Evolutionary conservation across 2,113 vertebrate species (phyloP).

Genomic region (Dasyprocta punctata): DNA sequence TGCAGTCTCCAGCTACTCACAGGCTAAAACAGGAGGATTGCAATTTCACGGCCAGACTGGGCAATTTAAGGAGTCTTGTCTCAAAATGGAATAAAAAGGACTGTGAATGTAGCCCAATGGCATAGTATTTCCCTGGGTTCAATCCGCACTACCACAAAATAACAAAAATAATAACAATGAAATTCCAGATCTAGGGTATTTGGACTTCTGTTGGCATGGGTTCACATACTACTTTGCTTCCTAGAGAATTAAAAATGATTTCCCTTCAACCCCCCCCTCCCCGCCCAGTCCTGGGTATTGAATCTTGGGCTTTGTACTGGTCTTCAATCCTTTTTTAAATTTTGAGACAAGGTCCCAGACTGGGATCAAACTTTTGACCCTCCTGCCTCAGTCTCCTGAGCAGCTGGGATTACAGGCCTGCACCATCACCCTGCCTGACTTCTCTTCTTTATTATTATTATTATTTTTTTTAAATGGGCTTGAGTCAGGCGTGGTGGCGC

Average conservation of each 20-base stretch:
- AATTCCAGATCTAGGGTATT: neutral
- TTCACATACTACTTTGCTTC: neutral
- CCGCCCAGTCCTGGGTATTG: neutral
- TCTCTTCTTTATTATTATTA: constrained; percentile 27
- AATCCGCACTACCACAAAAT: neutral
- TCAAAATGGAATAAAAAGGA: neutral
- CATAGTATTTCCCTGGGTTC: neutral
- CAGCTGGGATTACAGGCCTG: neutral
- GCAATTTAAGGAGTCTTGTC: neutral
- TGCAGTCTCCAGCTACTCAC: neutral
- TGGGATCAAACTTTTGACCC: neutral
- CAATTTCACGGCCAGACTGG: neutral
- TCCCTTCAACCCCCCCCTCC: neutral
- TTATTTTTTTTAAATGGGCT: neutral
- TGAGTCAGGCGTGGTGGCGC: no score
- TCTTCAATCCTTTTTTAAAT: neutral
- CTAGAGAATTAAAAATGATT: neutral
- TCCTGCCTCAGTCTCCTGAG: neutral
- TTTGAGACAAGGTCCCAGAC: neutral
- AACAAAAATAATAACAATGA: neutral
- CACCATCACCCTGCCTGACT: neutral
- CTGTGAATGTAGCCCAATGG: neutral
- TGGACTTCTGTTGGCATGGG: neutral
- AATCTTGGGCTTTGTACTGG: neutral
- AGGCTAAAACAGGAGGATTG: neutral